Base-by-base conservation (phyloP, 2,888 invertebrate genomes). In the Augiades crinisus region DNA sequence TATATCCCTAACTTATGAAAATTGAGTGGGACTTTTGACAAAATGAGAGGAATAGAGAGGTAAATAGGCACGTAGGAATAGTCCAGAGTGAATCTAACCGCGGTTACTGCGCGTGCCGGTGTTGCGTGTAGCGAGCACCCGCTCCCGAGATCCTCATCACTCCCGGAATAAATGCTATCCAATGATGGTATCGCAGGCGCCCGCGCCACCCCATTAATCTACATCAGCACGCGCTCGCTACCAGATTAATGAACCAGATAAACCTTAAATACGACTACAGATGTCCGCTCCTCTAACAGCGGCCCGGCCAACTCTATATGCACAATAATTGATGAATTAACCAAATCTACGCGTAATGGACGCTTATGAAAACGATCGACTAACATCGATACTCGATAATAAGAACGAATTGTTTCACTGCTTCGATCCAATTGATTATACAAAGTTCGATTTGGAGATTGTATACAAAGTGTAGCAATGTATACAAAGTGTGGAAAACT, bases 231-330 rank as follows among this genome's bases (percentile, higher is more conserved):
- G 82, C 80, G 84, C 78, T 74, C 68, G 68, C 80, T 72, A 77
- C 71, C 77, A 79, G 88, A 87, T 89, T 81, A 87, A 86, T 85
- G 86, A 86, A 84, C 75, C 70, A 76, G 88, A 88, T 88, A 86
- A 83, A 77, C 77, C 69, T 81, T 83, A 81, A 83, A 82, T 84
- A 87, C 85, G 76, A 78, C 80, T 81, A 78, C 79, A 81, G 79
- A 79, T 81, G 83, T 80, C 76, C 70, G 67, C 73, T 75, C 67
- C 71, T 77, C 61, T 70, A 71, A 71, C 72, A 67, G 69, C 72
- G 67, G 62, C 69, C 64, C 61, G 62, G 67, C 67, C 62, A 64
- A 70, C 70, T 74, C 65, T 70, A 70, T 73, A 72, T 59, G 56
- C 58, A 73, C 74, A 72, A 81, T 80, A 78, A 84, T 81, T 82